Evolutionary conservation across 1,140 invertebrate genomes (phyloP).

Genomic region (Bombus breviceps): DNA sequence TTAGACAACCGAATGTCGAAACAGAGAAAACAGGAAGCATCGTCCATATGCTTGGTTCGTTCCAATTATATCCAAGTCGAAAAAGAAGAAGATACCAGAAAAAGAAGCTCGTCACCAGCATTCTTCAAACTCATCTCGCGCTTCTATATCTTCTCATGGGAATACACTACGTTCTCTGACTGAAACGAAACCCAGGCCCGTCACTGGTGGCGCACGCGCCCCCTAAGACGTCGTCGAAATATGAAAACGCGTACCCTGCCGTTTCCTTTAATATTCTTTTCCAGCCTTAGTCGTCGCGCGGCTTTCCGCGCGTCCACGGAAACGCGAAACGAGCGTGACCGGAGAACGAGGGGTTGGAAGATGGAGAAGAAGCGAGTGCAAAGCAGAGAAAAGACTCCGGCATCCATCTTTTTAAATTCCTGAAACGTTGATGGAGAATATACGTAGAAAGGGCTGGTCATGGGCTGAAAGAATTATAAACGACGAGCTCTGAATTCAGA

Average conservation of each 20-base stretch:
- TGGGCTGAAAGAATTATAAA: not conserved
- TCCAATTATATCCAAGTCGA: not conserved
- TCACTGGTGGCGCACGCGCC: not conserved
- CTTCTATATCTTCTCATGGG: constrained; percentile 17
- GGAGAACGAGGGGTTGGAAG: not conserved
- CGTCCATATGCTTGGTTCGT: not conserved
- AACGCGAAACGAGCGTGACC: constrained; percentile 11
- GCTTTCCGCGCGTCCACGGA: not conserved
- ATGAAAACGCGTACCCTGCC: constrained; percentile 49
- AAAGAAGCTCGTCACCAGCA: not conserved
- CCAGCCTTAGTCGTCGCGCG: not conserved
- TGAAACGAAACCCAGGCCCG: constrained; percentile 38
- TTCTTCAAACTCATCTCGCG: constrained; percentile 51
- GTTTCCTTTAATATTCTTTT: constrained; percentile 65
- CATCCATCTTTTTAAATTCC: not conserved
- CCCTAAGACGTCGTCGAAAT: constrained; percentile 45
- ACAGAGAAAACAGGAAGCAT: not conserved
- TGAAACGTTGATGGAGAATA: not conserved
- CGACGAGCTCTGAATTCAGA: not conserved
- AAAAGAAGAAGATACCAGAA: not conserved
- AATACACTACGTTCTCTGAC: constrained; percentile 46
- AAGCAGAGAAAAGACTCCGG: not conserved
- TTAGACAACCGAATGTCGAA: not conserved
- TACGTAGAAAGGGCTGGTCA: too few relatives aligned
- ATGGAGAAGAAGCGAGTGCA: not conserved